Conservation (phyloP, 1,140 invertebrate genomes). For the Akabosia matsudoensis region DNA sequence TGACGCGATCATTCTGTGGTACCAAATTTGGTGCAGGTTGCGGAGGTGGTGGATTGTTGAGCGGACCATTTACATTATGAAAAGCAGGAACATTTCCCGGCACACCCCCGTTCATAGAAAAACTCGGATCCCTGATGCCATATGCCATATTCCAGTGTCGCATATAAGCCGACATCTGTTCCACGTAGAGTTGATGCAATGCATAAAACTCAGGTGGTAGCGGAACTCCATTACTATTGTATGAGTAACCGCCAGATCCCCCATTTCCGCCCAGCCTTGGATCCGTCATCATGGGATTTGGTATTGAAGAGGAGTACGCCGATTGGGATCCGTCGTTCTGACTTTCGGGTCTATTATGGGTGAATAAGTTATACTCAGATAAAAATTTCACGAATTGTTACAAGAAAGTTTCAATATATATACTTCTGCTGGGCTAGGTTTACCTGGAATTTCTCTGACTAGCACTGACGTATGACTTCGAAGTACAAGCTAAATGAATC, state of each 20-base stretch:
- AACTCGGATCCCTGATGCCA: not conserved
- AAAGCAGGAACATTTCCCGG: not conserved
- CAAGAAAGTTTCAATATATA: no score
- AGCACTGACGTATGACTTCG: constrained; percentile 6
- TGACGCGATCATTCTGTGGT: constrained; percentile 1
- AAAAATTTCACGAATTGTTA: no score
- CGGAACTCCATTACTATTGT: constrained; percentile 15
- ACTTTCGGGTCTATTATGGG: no score
- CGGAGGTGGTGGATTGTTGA: not conserved
- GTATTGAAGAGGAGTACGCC: not conserved
- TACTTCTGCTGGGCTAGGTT: not conserved
- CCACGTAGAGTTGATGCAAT: constrained; percentile 42
- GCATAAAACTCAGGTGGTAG: constrained; percentile 39
- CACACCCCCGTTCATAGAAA: not conserved
- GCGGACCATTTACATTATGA: not conserved
- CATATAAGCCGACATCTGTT: constrained; percentile 45
- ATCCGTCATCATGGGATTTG: constrained; percentile 14
- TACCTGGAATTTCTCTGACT: not conserved
- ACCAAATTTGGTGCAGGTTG: not conserved
- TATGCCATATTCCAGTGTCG: constrained; percentile 36
- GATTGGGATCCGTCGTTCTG: not conserved
- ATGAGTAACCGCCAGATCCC: not conserved
- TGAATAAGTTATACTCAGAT: no score
- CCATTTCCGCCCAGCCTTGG: not conserved
- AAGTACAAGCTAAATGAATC: constrained; percentile 40